Conservation (phyloP, 2,113 vertebrate genomes). For the Lophura nycthemera region DNA sequence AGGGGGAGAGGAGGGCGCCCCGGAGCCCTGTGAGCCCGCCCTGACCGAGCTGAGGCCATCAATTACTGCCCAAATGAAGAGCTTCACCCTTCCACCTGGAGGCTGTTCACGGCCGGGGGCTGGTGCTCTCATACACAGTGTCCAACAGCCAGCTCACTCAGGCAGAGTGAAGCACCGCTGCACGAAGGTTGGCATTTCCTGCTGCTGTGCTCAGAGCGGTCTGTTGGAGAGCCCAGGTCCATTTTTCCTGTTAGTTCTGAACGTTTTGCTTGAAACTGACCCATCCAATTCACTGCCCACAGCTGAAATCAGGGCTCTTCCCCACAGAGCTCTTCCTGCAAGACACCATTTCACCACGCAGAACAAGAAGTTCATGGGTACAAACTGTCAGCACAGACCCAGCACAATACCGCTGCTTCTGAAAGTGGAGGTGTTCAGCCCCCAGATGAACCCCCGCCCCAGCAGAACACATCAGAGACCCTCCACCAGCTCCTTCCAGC, state of each 20-base stretch:
- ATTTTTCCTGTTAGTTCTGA: not conserved
- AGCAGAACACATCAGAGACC: not conserved
- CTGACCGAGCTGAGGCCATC: not conserved
- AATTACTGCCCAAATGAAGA: rapidly evolving
- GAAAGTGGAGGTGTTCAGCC: not conserved
- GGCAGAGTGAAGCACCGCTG: not conserved
- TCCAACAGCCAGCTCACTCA: rapidly evolving
- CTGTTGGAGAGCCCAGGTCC: not conserved
- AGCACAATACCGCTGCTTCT: not conserved
- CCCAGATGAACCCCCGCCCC: not conserved
- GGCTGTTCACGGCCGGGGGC: rapidly evolving
- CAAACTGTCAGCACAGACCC: not conserved
- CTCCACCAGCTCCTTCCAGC: not conserved
- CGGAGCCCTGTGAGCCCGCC: not conserved
- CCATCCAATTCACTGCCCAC: not conserved
- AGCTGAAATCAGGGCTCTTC: not conserved
- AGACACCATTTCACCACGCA: not conserved
- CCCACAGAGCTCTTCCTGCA: not conserved
- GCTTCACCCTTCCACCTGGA: not conserved
- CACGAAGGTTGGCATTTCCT: rapidly evolving
- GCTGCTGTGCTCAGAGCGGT: not conserved
- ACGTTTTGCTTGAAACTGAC: not conserved
- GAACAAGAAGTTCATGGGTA: not conserved
- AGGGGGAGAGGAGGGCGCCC: rapidly evolving
- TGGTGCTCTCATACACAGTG: rapidly evolving